These are phyloP conservation scores for Clistopyga incitator DNA, from an alignment of 2,888 invertebrate species.

Conservation along the genomic window DNA sequence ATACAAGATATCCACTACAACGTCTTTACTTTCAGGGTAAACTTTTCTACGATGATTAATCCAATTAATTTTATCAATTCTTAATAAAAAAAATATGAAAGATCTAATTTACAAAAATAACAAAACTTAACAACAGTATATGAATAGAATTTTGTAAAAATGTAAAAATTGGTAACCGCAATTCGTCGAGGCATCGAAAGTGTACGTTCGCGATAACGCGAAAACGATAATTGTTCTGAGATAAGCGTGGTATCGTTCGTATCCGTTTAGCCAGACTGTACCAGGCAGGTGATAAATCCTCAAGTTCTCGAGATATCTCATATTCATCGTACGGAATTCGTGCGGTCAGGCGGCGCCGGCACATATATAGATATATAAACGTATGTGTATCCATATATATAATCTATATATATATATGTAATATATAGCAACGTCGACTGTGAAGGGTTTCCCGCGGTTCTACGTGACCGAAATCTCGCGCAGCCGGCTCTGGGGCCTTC, in stretches of 20 bases:
- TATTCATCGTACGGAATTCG: conserved; percentile 45
- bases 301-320: conserved; percentile 43
- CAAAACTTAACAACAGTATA: too few relatives aligned
- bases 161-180: not conserved
- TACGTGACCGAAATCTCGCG: conserved; percentile 75
- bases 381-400: not conserved
- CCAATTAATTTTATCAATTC: not conserved
- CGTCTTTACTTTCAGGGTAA: too few relatives aligned
- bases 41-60: too few relatives aligned
- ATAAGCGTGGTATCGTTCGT: conserved; percentile 17
- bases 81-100: not conserved
- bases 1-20: too few relatives aligned
- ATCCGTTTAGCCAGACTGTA: conserved; percentile 9
- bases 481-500: conserved; percentile 43
- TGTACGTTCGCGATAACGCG: not conserved
- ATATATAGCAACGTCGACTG: conserved; percentile 14
- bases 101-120: not conserved
- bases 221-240: conserved; percentile 1
- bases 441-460: conserved; percentile 40
- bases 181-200: not conserved
- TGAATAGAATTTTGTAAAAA: not conserved
- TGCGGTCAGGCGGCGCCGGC: conserved; percentile 21
- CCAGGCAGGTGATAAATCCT: conserved; percentile 40
- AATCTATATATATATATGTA: too few relatives aligned
- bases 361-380: not conserved